These are phyloP conservation scores for Sander lucioperca DNA, from an alignment of 2,113 vertebrate genomes.

Conservation along the genomic window DNA sequence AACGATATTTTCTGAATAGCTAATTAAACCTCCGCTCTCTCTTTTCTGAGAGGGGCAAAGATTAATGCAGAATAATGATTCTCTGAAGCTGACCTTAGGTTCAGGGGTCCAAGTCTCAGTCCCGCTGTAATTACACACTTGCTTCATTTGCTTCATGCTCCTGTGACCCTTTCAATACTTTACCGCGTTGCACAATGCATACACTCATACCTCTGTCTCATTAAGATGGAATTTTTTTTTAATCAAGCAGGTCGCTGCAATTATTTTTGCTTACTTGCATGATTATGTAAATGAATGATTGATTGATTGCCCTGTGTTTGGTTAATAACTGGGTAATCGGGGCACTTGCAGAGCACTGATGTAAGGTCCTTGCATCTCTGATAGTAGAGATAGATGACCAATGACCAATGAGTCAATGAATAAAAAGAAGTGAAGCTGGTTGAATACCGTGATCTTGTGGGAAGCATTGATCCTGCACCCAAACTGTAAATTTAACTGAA, in stretches of 20 bases:
- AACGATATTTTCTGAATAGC: slow-evolving; percentile 68
- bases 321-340: slow-evolving; percentile 19
- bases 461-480: slow-evolving; percentile 83
- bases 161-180: slow-evolving; percentile 66
- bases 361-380: not conserved
- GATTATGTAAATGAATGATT: slow-evolving; percentile 22
- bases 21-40: slow-evolving; percentile 70
- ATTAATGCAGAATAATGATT: slow-evolving; percentile 75
- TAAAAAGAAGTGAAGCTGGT: not conserved
- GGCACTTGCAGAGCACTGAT: not conserved
- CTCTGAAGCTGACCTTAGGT: slow-evolving; percentile 58
- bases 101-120: slow-evolving; percentile 56
- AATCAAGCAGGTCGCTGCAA: slow-evolving; percentile 54
- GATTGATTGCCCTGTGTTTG: slow-evolving; percentile 33
- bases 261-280: slow-evolving; percentile 23
- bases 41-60: slow-evolving; percentile 46
- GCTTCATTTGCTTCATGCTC: slow-evolving; percentile 69
- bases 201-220: slow-evolving; percentile 36
- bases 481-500: slow-evolving; percentile 87
- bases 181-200: slow-evolving; percentile 43
- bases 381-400: not conserved
- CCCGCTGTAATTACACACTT: slow-evolving; percentile 75
- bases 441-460: slow-evolving; percentile 79
- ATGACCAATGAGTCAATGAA: slow-evolving; percentile 27
- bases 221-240: slow-evolving; percentile 41